A percentile compares a stretch with the other conserved stretches of the same genome.
Conservation (phyloP, 2,113 vertebrate species). For the Syrrhaptes paradoxus region DNA sequence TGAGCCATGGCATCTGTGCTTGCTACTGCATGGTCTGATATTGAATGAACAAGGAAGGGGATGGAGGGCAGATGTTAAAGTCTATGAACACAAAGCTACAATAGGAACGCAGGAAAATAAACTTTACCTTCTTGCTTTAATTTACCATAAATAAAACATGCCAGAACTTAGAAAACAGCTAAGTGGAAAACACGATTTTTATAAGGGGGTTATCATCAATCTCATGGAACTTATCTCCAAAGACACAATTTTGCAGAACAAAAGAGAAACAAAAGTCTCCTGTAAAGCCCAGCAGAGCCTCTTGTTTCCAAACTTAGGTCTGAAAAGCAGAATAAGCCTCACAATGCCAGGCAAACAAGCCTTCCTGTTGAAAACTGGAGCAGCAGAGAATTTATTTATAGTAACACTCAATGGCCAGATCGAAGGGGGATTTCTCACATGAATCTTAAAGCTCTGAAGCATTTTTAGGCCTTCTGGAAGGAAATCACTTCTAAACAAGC, state of each 20-base stretch:
- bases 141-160: neutral
- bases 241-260: neutral
- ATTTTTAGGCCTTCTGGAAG: neutral
- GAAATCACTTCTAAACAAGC: neutral
- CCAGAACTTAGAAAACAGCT: neutral
- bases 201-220: neutral
- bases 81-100: neutral
- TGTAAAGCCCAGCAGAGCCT: neutral
- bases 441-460: neutral
- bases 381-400: neutral
- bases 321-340: neutral
- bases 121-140: neutral
- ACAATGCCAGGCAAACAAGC: neutral
- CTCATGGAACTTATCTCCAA: neutral
- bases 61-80: neutral
- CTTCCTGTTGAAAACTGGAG: neutral
- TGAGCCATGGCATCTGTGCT: rapidly evolving
- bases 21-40: neutral
- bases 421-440: neutral
- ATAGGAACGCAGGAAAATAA: neutral
- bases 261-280: neutral
- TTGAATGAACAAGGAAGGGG: neutral
- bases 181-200: neutral
- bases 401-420: neutral
- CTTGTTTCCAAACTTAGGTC: neutral